phyloP scores from a whole-genome alignment of 2,888 invertebrate species.

The Dascillus cervinus region DNA sequence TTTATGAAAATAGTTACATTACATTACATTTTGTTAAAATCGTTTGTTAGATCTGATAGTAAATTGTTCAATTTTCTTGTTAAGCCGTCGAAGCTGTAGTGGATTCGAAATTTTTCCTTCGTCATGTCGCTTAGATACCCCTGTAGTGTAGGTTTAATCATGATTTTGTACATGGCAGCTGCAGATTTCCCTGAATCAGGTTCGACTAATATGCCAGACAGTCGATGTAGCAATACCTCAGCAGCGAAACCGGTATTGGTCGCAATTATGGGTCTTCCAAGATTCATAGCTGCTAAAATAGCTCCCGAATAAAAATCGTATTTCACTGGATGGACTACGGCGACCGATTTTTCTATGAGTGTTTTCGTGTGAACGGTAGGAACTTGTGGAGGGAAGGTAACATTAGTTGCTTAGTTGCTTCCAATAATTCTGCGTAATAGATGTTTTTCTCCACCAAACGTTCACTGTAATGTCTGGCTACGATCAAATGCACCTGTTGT shows the following conservation, averaged over 20 bases:
- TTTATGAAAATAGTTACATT: no score
- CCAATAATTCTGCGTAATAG: slow-evolving; percentile 31
- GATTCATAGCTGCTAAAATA: slow-evolving; percentile 31
- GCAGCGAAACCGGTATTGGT: slow-evolving; percentile 32
- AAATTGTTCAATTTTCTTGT: slow-evolving; percentile 23
- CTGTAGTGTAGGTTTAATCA: slow-evolving; percentile 31
- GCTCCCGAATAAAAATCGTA: slow-evolving; percentile 33
- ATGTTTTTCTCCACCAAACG: slow-evolving; percentile 24
- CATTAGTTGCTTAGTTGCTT: slow-evolving; percentile 25
- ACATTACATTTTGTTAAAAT: no score
- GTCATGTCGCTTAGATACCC: slow-evolving; percentile 36
- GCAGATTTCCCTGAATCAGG: slow-evolving; percentile 31
- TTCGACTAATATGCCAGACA: slow-evolving; percentile 34
- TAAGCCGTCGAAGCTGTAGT: slow-evolving; percentile 30
- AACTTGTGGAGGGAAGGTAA: slow-evolving; percentile 33
- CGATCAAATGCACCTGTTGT: slow-evolving; percentile 31
- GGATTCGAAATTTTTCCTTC: slow-evolving; percentile 27
- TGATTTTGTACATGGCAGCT: slow-evolving; percentile 31
- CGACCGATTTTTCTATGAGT: slow-evolving; percentile 29
- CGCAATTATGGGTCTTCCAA: slow-evolving; percentile 34
- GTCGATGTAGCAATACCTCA: slow-evolving; percentile 28
- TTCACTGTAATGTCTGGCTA: slow-evolving; percentile 31
- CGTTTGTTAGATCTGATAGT: slow-evolving; percentile 5
- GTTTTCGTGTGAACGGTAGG: slow-evolving; percentile 34
- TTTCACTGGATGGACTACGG: slow-evolving; percentile 32